These are phyloP conservation scores for Tipula vernalis DNA, from an alignment of 2,888 invertebrate species.

Conservation along the genomic window DNA sequence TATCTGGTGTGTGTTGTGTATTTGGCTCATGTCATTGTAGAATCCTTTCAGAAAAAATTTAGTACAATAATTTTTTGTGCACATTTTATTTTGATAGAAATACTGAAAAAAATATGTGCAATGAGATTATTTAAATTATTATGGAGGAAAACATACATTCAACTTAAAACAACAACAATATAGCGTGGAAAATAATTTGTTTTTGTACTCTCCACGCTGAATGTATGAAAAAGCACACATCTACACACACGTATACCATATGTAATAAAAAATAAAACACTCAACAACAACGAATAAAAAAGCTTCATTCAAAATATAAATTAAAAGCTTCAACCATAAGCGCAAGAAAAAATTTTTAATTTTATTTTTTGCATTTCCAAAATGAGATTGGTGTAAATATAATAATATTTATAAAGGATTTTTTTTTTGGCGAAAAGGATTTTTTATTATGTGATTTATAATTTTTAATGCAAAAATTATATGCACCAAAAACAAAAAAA, in stretches of 20 bases:
- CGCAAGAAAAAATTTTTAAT: background rate
- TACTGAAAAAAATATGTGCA: background rate
- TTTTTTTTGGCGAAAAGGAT: background rate
- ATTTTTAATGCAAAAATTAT: background rate
- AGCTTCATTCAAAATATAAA: background rate
- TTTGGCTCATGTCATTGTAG: background rate
- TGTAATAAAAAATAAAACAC: background rate
- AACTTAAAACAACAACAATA: background rate
- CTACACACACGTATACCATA: background rate
- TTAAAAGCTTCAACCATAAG: background rate
- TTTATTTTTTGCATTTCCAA: background rate
- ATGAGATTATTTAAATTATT: conserved; percentile 9
- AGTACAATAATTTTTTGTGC: background rate
- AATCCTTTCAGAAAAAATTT: background rate
- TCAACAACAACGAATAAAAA: background rate
- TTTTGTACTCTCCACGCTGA: background rate
- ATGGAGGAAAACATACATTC: background rate
- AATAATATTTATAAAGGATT: background rate
- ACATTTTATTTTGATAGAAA: background rate
- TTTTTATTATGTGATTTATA: conserved; percentile 4
- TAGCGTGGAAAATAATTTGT: background rate
- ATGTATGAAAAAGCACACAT: background rate
- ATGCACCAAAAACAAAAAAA: background rate
- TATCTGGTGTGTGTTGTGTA: background rate
- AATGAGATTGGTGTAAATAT: conserved; percentile 4